These are phyloP conservation scores for Sigmodon hispidus DNA, from an alignment of 2,113 vertebrate genomes.

Conservation along the genomic window DNA sequence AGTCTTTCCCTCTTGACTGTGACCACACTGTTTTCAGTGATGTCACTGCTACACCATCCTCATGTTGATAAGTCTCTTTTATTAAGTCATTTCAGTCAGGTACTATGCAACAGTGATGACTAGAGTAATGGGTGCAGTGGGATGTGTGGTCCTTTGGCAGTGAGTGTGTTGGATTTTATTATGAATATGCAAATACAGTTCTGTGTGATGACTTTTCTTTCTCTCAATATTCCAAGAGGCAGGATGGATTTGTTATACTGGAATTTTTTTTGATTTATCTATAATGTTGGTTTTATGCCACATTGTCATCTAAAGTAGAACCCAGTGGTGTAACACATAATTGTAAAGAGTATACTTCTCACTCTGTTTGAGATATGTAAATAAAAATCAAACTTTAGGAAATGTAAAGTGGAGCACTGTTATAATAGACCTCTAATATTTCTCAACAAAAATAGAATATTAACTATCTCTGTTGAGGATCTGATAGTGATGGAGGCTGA, in stretches of 20 bases:
- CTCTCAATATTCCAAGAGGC: neutral
- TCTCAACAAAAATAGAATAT: neutral
- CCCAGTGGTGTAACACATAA: neutral
- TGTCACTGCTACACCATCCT: neutral
- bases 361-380: neutral
- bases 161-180: neutral
- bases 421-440: neutral
- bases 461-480: neutral
- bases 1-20: neutral
- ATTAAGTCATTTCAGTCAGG: neutral
- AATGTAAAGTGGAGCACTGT: neutral
- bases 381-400: neutral
- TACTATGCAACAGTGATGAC: neutral
- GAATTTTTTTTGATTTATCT: neutral
- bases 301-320: neutral
- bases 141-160: neutral
- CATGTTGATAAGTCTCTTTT: neutral
- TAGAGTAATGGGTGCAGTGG: neutral
- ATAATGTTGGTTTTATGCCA: neutral
- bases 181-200: neutral
- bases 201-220: neutral
- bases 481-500: neutral
- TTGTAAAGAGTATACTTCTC: neutral
- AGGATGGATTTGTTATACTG: neutral
- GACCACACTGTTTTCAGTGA: neutral